Evolutionary conservation across 2,888 invertebrate species (phyloP).

Genomic region (Folsomia candida): DNA sequence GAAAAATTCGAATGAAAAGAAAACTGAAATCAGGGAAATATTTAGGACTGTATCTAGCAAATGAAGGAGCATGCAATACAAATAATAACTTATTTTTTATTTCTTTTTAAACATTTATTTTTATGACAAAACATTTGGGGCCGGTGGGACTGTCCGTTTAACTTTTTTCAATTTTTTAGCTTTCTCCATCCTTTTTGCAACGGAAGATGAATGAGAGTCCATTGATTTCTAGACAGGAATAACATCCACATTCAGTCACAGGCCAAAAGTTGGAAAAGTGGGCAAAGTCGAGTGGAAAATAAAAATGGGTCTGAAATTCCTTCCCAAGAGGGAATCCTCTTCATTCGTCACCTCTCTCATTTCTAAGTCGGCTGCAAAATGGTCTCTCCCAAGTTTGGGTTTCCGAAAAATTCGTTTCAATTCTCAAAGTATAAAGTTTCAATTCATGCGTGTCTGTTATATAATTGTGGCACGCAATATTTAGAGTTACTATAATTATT

Average conservation of each 20-base stretch:
- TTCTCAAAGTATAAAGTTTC: too few relatives aligned
- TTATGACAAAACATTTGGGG: too few relatives aligned
- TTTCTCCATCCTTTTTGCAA: neutral
- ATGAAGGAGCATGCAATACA: too few relatives aligned
- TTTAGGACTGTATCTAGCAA: too few relatives aligned
- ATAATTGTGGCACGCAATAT: too few relatives aligned
- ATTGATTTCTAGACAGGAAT: slow-evolving; percentile 10
- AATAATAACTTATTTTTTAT: too few relatives aligned
- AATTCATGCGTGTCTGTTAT: too few relatives aligned
- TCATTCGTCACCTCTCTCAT: slow-evolving; percentile 1
- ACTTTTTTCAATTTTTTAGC: neutral
- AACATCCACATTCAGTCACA: neutral
- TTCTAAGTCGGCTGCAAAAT: neutral
- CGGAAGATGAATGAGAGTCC: slow-evolving; percentile 2
- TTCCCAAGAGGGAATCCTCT: neutral
- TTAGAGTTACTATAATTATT: too few relatives aligned
- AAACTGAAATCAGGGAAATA: too few relatives aligned
- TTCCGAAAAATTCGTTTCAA: neutral
- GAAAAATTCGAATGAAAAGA: too few relatives aligned
- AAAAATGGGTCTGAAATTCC: slow-evolving; percentile 3
- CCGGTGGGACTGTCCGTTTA: too few relatives aligned
- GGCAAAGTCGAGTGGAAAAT: slow-evolving; percentile 2
- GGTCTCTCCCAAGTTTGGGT: neutral
- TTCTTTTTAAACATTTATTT: too few relatives aligned
- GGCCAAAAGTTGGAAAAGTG: neutral